Base-by-base conservation (phyloP, 2,888 invertebrate genomes). In the Plebejus melissa region DNA sequence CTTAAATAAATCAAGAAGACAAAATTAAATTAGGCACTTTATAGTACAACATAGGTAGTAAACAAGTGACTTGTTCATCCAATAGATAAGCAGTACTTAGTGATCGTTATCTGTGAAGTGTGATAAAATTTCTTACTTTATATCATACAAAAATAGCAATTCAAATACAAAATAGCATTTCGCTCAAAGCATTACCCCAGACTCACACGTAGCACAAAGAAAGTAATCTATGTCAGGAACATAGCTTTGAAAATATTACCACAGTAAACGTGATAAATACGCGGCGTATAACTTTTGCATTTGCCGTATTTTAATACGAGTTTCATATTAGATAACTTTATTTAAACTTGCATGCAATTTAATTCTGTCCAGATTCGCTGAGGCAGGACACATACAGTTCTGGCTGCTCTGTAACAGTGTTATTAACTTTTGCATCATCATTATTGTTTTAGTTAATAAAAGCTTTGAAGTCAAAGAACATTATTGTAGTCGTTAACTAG, bases 161-260 rank as follows among this genome's bases (percentile, higher is more conserved):
- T 76, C 76, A 28, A 75, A 78, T 77, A 77, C 74, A 76, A 71
- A 75, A 50, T 60, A 76, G 69, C 72, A 79, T 80, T 77, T 79
- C 80, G 78, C 77, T 78, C 74, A 76, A 80, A 79, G 78, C 77
- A 75, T 71, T 79, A 78, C 80, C 78, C 77, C 78, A 80, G 80
- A 80, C 79, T 79, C 80, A 77, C 78, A 79, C 80, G 77, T 79
- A 77, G 82, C 83, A 85, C 86, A 88, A 87, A 85, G 85, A 88
- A 88, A 88, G 86, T 88, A 87, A 90, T 88, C 85, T 87, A 84
- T 85, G 88, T 89, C 88, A 89, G 85, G 87, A 88, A 86, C 89
- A 88, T 85, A 85, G 87, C 86, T 86, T 83, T 86, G 86, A 89
- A 89, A 89, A 89, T 85, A 87, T 87, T 86, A 85, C 87, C 83